Evolutionary conservation across 2,888 invertebrate species (phyloP), one percentile per base, ranked within the genome.

Genomic region (Drosophila yooni): DNA sequence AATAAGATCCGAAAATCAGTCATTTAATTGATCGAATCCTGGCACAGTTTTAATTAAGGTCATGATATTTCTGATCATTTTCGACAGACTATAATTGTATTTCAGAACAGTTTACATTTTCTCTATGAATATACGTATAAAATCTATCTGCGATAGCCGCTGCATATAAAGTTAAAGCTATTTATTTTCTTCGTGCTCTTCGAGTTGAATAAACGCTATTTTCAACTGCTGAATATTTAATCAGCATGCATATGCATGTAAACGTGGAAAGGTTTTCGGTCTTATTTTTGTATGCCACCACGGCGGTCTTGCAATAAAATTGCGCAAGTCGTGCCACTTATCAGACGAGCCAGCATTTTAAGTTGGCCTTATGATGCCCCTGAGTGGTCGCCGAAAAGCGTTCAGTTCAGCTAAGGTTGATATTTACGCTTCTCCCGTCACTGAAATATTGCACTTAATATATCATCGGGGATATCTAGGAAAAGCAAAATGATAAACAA

Each of bases 381-480:
- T 50, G 76, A 74, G 86, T 70, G 75, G 73, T 57, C 43, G 36
- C 66, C 48, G 54, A 73, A 74, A 62, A 50, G 48, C 56, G 56
- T 52, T 66, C 48, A 58, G 65, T 51, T 69, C 43, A 54, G 62
- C 62, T 58, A 67, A 72, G 74, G 83, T 82, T 80, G 72, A 80
- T 74, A 75, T 82, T 79, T 72, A 64, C 78, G 86, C 76, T 82
- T 59, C 66, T 71, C 58, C 59, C 68, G 85, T 65, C 75, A 73
- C 88, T 51, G 61, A 70, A 71, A 75, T 76, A 85, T 80, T 85
- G 88, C 90, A 85, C 88, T 89, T 85, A 82, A 88, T 88, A 78
- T 74, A 82, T 85, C 86, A 77, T 73, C 64, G 48, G 72, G 90
- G 88, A 68, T 62, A 70, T 27, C 56, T 38, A 34, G 59, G 38